Base-by-base conservation (phyloP, 2,888 invertebrate genomes). In the Cantharis rufa region DNA sequence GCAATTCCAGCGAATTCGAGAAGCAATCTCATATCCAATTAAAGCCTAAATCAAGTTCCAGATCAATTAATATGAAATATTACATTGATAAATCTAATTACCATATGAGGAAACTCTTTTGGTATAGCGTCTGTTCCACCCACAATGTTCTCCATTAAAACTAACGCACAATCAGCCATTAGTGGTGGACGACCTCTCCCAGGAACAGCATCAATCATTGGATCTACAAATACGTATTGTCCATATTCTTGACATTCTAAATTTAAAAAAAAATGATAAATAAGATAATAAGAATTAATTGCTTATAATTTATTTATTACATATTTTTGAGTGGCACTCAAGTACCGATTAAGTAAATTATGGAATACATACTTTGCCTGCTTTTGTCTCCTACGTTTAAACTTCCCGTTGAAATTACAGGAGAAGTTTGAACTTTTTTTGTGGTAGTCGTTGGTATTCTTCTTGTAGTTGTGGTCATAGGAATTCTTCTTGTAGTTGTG, bases 1-100 rank as follows among this genome's bases (percentile, higher is more conserved):
- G 82, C 94, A 94, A 4, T 81, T 82, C 89, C 91, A 91, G 0
- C 79, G 71, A 78, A 89, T 88, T 0, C 84, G 82, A 16, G 11
- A n/a, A n/a, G 74, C 73, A 32, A 72, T 77, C n/a, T 78, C 79
- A 72, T 72, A 80, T 13, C 81, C 81, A 32, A 80, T 70, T n/a
- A 76, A 66, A 15, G 80, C 79, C 80, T 80, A 69, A 74, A 80
- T 77, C 70, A 64, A 28, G 2, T 11, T 24, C 18, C 10, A 66
- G 15, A 68, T 70, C 21, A n/a, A 11, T 15, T 21, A 21, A 4
- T 21, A 4, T 5, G 5, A 18, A 68, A 11, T 1, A 28, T 3
- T 28, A 10, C 11, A 10, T 27, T n/a, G 10, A 16, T 81, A 62
- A 10, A n/a, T 66, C 13, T 28, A 21, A 21, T 69, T 72, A 75